Conservation (phyloP, 1,140 invertebrate species). For the Aricia agestis region DNA sequence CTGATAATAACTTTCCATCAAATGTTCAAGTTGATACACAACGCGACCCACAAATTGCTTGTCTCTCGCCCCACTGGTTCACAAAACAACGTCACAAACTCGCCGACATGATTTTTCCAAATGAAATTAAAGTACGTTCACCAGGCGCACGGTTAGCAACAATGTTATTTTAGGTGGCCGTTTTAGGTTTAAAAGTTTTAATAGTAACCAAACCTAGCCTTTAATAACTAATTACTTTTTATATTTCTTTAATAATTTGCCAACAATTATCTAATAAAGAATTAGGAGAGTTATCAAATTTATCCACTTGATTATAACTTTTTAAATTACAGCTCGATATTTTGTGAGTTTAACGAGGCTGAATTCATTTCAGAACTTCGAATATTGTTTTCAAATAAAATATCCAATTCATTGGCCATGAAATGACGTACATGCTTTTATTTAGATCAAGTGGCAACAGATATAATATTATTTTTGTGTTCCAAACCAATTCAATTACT, state of each 20-base stretch:
- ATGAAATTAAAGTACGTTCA: background rate
- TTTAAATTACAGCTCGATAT: background rate
- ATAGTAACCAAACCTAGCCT: too few relatives aligned
- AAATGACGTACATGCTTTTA: background rate
- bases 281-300: background rate
- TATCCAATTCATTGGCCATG: background rate
- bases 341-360: background rate
- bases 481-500: background rate
- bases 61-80: background rate
- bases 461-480: slow-evolving; percentile 1
- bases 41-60: background rate
- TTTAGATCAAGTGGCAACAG: background rate
- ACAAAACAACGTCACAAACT: background rate
- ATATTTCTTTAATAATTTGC: too few relatives aligned
- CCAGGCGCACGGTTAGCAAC: too few relatives aligned
- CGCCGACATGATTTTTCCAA: background rate
- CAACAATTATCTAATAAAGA: too few relatives aligned
- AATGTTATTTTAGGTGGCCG: too few relatives aligned
- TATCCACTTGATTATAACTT: background rate
- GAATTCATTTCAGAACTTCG: background rate
- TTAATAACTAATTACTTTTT: too few relatives aligned
- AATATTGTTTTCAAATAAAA: background rate
- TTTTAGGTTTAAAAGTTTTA: too few relatives aligned
- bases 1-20: slow-evolving; percentile 3
- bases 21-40: background rate